A percentile compares a stretch with the other conserved stretches of the same genome.
These are phyloP conservation scores for Myiothlypis coronata DNA, from an alignment of 2,797 vertebrate genomes.

Conservation along the genomic window DNA sequence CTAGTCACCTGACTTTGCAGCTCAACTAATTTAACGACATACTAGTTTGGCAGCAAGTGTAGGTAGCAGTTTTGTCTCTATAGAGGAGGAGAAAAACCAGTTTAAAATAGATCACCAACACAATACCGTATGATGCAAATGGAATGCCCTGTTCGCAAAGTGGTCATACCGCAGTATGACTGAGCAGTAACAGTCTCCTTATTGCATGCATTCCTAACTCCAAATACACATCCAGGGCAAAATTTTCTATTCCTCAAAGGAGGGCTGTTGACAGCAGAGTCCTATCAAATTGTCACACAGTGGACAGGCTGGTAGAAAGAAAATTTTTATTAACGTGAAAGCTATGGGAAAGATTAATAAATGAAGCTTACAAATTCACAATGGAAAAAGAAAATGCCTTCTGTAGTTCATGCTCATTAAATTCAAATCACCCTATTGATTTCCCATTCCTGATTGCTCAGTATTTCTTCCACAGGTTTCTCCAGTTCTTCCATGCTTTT, in stretches of 20 bases:
- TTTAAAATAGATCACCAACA: background rate
- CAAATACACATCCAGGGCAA: accelerated
- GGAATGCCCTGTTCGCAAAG: background rate
- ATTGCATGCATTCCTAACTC: background rate
- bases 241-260: background rate
- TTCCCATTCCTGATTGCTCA: background rate
- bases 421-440: background rate
- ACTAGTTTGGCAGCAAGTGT: background rate
- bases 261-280: background rate
- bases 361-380: background rate
- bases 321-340: background rate
- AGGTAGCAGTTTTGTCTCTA: background rate
- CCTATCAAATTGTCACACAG: background rate
- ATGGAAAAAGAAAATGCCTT: background rate
- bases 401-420: background rate
- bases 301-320: background rate
- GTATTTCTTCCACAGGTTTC: background rate
- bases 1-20: background rate
- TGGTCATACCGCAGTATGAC: too few relatives aligned
- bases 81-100: background rate
- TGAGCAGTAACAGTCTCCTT: background rate
- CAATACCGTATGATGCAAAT: background rate
- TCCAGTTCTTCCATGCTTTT: background rate
- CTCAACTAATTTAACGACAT: background rate
- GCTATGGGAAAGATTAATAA: background rate